phyloP scores from a whole-genome alignment of 2,113 vertebrate genomes.

The Formicarius rufipectus region DNA sequence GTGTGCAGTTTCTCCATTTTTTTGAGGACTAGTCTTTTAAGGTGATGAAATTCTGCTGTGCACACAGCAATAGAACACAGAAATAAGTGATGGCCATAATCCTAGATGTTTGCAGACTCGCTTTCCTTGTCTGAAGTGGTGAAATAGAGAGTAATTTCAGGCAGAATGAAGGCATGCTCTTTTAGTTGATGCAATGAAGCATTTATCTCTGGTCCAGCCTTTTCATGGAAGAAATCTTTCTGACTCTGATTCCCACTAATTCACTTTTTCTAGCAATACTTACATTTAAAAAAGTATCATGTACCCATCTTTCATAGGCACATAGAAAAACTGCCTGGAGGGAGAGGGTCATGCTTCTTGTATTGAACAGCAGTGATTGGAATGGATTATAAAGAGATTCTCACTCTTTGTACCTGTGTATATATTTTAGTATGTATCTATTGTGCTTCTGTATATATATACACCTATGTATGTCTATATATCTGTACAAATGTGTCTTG shows the following conservation, averaged over 20 bases:
- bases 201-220: background rate
- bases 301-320: background rate
- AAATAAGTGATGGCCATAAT: background rate
- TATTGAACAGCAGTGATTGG: background rate
- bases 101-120: background rate
- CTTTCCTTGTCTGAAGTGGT: background rate
- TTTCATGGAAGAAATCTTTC: background rate
- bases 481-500: background rate
- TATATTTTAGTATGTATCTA: background rate
- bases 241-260: background rate
- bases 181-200: slow-evolving; percentile 16
- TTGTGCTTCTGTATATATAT: too few species aligned
- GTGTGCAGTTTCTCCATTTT: background rate
- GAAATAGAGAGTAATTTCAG: background rate
- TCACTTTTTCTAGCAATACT: background rate
- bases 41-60: background rate
- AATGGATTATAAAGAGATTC: background rate
- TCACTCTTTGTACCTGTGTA: background rate
- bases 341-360: background rate
- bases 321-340: background rate
- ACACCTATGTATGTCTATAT: background rate
- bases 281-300: background rate
- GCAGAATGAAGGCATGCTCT: background rate
- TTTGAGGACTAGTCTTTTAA: background rate
- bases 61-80: background rate